Evolutionary conservation across 2,888 invertebrate species (phyloP).

Genomic region (Habroteleia sp.): DNA sequence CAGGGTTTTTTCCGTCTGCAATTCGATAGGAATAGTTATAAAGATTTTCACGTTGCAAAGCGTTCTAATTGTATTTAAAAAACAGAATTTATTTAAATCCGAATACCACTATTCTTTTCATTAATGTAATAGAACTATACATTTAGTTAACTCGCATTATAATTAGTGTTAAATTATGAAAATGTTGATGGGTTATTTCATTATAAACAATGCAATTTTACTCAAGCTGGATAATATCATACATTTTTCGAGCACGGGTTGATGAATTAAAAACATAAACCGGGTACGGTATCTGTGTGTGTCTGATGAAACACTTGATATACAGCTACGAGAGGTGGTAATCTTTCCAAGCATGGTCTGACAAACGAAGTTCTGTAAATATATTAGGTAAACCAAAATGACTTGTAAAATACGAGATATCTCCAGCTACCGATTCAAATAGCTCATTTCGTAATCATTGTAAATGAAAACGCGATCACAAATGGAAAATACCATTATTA

Average conservation of each 20-base stretch:
- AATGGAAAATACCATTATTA: no score
- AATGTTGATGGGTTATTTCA: not conserved
- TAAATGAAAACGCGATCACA: no score
- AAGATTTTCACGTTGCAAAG: no score
- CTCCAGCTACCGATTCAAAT: not conserved
- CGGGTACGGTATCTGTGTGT: not conserved
- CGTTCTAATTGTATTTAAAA: no score
- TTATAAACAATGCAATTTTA: not conserved
- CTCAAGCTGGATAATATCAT: constrained; percentile 1
- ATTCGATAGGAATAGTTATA: no score
- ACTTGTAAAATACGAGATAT: constrained; percentile 15
- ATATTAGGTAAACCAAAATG: constrained; percentile 33
- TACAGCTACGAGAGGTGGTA: constrained; percentile 24
- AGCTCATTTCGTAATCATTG: not conserved
- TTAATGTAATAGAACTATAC: no score
- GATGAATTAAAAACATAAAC: constrained; percentile 38
- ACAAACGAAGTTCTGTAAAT: constrained; percentile 38
- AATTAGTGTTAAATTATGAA: not conserved
- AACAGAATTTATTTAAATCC: no score
- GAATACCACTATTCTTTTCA: no score
- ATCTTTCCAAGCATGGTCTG: constrained; percentile 34
- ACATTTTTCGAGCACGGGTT: constrained; percentile 1
- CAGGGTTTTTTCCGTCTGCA: no score
- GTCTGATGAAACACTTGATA: constrained; percentile 42
- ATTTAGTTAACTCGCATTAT: no score